These are phyloP conservation scores for Lasioglossum lativentre DNA, from an alignment of 2,888 invertebrate species.

Conservation along the genomic window DNA sequence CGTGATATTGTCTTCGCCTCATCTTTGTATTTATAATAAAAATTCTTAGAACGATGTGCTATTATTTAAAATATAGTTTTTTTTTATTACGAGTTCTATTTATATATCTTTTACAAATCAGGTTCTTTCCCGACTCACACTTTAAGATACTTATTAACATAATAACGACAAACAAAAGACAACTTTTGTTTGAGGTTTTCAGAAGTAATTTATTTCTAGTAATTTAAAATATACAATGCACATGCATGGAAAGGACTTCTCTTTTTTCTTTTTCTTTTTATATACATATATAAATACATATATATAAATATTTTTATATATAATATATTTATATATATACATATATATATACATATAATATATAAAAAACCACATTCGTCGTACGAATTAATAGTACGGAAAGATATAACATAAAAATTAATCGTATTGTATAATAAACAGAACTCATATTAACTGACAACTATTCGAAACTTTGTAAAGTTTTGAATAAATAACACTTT, in stretches of 20 bases:
- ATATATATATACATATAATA: constrained; percentile 66
- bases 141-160: constrained; percentile 37
- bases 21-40: constrained; percentile 93
- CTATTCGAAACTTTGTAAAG: constrained; percentile 77
- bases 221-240: constrained; percentile 77
- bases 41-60: constrained; percentile 54
- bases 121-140: constrained; percentile 33
- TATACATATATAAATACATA: constrained; percentile 25
- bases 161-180: constrained; percentile 53
- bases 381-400: constrained; percentile 75
- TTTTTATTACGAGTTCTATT: constrained; percentile 56
- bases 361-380: constrained; percentile 77
- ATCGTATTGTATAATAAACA: constrained; percentile 73
- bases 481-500: constrained; percentile 82
- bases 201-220: constrained; percentile 74
- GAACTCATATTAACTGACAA: constrained; percentile 72
- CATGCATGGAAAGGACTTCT: constrained; percentile 73
- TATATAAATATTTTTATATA: not conserved
- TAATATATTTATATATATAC: no score
- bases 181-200: constrained; percentile 57
- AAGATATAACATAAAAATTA: constrained; percentile 76
- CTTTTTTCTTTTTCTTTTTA: constrained; percentile 66
- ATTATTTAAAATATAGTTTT: constrained; percentile 52
- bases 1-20: constrained; percentile 99
- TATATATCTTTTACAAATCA: constrained; percentile 55